Base-by-base conservation (phyloP, 2,113 vertebrate genomes). In the Cariama cristata region DNA sequence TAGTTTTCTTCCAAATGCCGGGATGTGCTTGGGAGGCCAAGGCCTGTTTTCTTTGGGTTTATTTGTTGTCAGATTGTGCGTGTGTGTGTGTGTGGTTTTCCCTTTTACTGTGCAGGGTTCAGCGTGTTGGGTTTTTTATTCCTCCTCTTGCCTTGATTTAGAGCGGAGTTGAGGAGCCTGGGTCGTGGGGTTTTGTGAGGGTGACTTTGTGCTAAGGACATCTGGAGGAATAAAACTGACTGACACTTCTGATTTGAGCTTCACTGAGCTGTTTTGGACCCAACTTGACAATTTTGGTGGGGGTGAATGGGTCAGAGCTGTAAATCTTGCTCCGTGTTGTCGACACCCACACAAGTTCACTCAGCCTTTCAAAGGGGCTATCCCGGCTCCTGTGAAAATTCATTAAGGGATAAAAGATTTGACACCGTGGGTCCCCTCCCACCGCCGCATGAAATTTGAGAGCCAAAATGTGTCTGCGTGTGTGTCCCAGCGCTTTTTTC, bases 211-310 rank as follows among this genome's bases (percentile, higher is more conserved):
- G 86, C 84, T 96, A 86, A 95, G 94, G 96, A 96, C 96, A 97
- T 97, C 96, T 96, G 94, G 96, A 97, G 89, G 77, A 93, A 94
- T 94, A 96, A 97, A 97, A 95, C 87, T 88, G 95, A 93, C 84
- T 95, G 94, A 96, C 95, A 63, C 79, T 95, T 91, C 77, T 90
- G 93, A 85, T 90, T 66, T 59, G 94, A 96, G 86, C 86, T 96
- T 75, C 42, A 26, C 92, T 79, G 87, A 62, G 83, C 96, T 83
- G 95, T 92, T 96, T 89, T 96, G 96, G 95, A 96, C 91, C 71
- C 81, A 95, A 74, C 85, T 90, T 80, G 91, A 94, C 97, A 63
- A 83, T 96, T 96, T 92, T 64, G 93, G 97, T 95, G 94, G 93
- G 89, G 94, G 91, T 96, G 95, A 97, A 93, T 66, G 94, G 96